Evolutionary conservation across 2,888 invertebrate species (phyloP).

Genomic region (Corbicula japonica): DNA sequence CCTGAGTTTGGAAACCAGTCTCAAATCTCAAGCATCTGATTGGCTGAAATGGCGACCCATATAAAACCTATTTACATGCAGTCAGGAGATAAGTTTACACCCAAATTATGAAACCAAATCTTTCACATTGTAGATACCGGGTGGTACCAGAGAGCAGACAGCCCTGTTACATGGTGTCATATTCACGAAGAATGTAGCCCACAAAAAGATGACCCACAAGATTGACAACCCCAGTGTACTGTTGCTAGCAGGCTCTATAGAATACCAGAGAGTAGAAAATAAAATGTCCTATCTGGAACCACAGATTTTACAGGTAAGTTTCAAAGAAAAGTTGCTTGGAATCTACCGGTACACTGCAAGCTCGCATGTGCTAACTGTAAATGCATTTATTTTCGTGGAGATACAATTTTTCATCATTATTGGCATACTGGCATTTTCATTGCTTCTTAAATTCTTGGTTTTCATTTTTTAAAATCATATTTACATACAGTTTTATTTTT

Average conservation of each 20-base stretch:
- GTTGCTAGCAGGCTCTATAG: constrained; percentile 95
- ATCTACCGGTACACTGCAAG: no score
- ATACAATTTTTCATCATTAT: no score
- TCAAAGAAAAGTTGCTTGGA: no score
- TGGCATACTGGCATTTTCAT: no score
- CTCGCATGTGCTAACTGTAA: no score
- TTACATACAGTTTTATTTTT: no score
- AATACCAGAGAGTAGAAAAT: constrained; percentile 96
- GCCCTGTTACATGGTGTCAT: constrained; percentile 95
- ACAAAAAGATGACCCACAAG: constrained; percentile 90
- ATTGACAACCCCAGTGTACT: constrained; percentile 94
- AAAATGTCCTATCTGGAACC: constrained; percentile 97
- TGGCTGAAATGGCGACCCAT: no score
- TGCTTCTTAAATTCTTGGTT: no score
- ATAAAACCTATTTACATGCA: background rate
- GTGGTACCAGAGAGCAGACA: constrained; percentile 92
- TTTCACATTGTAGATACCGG: constrained; percentile 88
- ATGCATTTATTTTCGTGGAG: no score
- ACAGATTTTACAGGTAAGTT: constrained; percentile 96
- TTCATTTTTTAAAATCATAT: no score
- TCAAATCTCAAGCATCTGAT: no score
- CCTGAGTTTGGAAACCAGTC: background rate
- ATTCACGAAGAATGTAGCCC: constrained; percentile 97
- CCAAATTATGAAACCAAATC: background rate
- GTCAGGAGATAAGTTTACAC: background rate